These are phyloP conservation scores for Nemotelus nigrinus DNA, from an alignment of 2,888 invertebrate species.

Conservation along the genomic window DNA sequence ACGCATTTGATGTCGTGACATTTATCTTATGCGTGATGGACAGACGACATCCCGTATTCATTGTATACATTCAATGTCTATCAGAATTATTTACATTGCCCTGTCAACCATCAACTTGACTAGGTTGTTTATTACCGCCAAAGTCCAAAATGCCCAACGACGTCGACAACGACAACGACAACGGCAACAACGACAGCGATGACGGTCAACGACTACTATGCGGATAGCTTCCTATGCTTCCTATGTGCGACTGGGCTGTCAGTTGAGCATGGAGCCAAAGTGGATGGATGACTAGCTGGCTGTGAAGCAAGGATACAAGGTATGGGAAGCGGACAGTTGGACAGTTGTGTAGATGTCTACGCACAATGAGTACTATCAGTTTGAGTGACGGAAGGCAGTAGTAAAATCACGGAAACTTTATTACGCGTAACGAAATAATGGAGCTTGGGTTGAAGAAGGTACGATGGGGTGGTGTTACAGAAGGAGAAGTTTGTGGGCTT, in stretches of 20 bases:
- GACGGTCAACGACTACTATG: too few relatives aligned
- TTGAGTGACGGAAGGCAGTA: neutral
- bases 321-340: neutral
- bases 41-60: conserved; percentile 38
- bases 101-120: conserved; percentile 29
- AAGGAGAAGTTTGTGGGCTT: too few relatives aligned
- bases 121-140: conserved; percentile 32
- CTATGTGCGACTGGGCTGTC: too few relatives aligned
- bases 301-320: neutral
- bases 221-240: too few relatives aligned
- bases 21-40: conserved; percentile 36
- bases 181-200: too few relatives aligned
- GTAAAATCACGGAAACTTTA: conserved; percentile 17
- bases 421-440: neutral
- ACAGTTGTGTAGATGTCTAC: neutral
- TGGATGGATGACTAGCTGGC: neutral
- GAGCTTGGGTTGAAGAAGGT: too few relatives aligned
- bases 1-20: conserved; percentile 29
- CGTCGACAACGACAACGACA: too few relatives aligned
- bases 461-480: too few relatives aligned
- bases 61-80: conserved; percentile 27
- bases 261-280: too few relatives aligned
- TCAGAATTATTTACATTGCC: conserved; percentile 38
- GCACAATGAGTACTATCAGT: neutral
- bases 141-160: neutral